phyloP scores from a whole-genome alignment of 2,888 invertebrate species.

The Scaptomyza cyrtandrae region DNA sequence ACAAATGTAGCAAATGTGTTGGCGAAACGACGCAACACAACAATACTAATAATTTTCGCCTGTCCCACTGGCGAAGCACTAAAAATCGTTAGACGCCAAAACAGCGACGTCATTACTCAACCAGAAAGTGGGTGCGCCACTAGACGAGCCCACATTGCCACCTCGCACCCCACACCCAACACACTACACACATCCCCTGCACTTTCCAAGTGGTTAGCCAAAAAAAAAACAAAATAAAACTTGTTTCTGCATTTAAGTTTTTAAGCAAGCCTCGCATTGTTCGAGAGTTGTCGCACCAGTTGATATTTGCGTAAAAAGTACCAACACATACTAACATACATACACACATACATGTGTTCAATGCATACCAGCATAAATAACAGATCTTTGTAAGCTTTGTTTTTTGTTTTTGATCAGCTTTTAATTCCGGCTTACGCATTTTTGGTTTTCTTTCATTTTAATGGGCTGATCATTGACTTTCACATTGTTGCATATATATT shows the following conservation, averaged over 20 bases:
- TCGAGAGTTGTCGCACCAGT: conserved; percentile 62
- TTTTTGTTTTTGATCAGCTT: conserved; percentile 20
- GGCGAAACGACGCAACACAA: conserved; percentile 1
- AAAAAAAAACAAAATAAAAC: conserved; percentile 51
- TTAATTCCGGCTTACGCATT: conserved; percentile 35
- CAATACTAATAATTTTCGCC: conserved; percentile 13
- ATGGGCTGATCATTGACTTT: conserved; percentile 41
- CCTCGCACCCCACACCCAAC: neutral
- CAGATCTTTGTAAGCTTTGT: conserved; percentile 13
- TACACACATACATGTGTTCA: neutral
- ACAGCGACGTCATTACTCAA: conserved; percentile 57
- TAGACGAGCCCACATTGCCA: conserved; percentile 69
- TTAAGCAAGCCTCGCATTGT: conserved; percentile 29
- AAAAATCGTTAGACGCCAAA: conserved; percentile 60
- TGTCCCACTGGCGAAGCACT: conserved; percentile 16
- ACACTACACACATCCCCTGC: neutral
- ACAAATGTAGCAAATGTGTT: conserved; percentile 4
- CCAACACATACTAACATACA: neutral
- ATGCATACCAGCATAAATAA: conserved; percentile 41
- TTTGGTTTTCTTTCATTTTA: neutral
- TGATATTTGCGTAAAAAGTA: conserved; percentile 62
- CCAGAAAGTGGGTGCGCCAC: conserved; percentile 57
- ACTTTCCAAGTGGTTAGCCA: neutral
- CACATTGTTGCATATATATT: conserved; percentile 26
- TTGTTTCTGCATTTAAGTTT: conserved; percentile 56